Evolutionary conservation across 2,888 invertebrate species (phyloP).

Genomic region (Nysson spinosus): DNA sequence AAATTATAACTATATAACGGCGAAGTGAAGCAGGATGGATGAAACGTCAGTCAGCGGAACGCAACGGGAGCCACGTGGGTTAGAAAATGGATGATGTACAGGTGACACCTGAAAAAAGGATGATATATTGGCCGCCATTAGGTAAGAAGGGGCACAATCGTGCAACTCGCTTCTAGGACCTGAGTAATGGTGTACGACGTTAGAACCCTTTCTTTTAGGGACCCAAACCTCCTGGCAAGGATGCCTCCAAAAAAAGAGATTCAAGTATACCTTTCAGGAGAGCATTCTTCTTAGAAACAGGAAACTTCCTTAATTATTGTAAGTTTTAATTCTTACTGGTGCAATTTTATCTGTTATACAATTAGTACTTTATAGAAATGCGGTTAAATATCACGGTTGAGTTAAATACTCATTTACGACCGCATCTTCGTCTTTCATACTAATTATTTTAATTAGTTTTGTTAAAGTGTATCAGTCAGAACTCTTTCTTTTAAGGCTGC

Average conservation of each 20-base stretch:
- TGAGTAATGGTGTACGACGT: conserved; percentile 39
- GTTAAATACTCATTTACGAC: too few species aligned
- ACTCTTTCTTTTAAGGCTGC: too few species aligned
- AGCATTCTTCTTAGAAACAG: too few species aligned
- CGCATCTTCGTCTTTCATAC: too few species aligned
- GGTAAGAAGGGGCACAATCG: conserved; percentile 28
- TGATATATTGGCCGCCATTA: conserved; percentile 56
- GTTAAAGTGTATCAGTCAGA: too few species aligned
- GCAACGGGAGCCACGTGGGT: conserved; percentile 31
- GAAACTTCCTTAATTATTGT: too few species aligned
- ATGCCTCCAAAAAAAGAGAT: background rate
- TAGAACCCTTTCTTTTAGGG: conserved; percentile 21
- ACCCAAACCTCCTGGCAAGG: background rate
- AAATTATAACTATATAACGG: conserved; percentile 33
- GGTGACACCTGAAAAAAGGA: conserved; percentile 53
- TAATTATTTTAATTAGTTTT: too few species aligned
- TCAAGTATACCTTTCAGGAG: background rate
- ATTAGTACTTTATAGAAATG: too few species aligned
- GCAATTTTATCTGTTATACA: too few species aligned
- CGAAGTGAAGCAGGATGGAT: conserved; percentile 47
- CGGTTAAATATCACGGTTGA: too few species aligned
- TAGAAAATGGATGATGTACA: conserved; percentile 47
- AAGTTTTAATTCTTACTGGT: too few species aligned
- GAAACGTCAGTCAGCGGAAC: conserved; percentile 38
- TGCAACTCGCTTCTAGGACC: conserved; percentile 13